Conservation (phyloP, 2,888 invertebrate species). For the Coelinius sp. region DNA sequence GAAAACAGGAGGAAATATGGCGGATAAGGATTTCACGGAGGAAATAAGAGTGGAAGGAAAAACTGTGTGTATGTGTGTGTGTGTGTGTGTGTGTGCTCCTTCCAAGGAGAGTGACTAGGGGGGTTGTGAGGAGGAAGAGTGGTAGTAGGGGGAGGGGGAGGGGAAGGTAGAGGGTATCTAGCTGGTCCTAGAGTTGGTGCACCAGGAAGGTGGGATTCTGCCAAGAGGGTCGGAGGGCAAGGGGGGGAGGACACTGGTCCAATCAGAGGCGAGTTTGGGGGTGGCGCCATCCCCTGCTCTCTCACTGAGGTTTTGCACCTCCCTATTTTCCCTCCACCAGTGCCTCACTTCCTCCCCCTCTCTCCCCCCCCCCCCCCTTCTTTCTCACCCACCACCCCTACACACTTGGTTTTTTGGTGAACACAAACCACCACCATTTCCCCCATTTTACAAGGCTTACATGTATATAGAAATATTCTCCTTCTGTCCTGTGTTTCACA, state of each 20-base stretch:
- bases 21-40: slow-evolving; percentile 9
- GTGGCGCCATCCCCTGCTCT: slow-evolving; percentile 58
- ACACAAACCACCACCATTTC: slow-evolving; percentile 20
- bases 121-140: neutral
- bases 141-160: slow-evolving; percentile 28
- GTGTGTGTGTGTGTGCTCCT: neutral
- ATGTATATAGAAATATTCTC: slow-evolving; percentile 8
- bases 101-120: slow-evolving; percentile 20
- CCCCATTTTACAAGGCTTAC: slow-evolving; percentile 8
- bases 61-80: neutral
- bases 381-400: slow-evolving; percentile 47
- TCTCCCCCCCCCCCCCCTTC: no score
- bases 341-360: slow-evolving; percentile 56
- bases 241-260: slow-evolving; percentile 58
- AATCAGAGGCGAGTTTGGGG: slow-evolving; percentile 65
- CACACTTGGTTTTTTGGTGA: slow-evolving; percentile 40
- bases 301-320: slow-evolving; percentile 47
- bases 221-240: slow-evolving; percentile 47
- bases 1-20: slow-evolving; percentile 15
- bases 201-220: slow-evolving; percentile 41
- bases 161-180: slow-evolving; percentile 24
- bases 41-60: neutral
- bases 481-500: slow-evolving; percentile 40
- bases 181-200: slow-evolving; percentile 32
- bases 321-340: slow-evolving; percentile 47